Evolutionary conservation across 2,888 invertebrate genomes (phyloP).

Genomic region (Ichneumon xanthorius): DNA sequence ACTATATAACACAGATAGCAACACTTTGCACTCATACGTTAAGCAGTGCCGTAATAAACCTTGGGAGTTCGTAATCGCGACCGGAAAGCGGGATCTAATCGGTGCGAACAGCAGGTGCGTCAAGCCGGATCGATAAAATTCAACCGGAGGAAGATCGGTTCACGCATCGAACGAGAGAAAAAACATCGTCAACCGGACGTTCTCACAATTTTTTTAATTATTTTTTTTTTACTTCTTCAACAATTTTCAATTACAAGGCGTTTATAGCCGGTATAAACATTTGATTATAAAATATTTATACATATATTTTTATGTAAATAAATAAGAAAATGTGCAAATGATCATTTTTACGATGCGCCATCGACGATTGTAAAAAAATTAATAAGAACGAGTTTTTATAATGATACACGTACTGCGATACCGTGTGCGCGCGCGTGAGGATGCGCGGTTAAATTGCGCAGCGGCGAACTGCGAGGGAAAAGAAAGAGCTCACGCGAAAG

Average conservation of each 20-base stretch:
- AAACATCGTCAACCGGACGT: conserved; percentile 52
- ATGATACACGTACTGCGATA: conserved; percentile 26
- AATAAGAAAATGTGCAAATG: background rate
- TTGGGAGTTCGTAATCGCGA: conserved; percentile 49
- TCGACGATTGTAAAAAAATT: conserved; percentile 3
- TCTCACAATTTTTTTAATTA: conserved; percentile 24
- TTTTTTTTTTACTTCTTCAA: background rate
- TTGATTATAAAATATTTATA: too few relatives aligned
- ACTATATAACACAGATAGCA: conserved; percentile 8
- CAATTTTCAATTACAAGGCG: conserved; percentile 38
- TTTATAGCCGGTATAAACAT: background rate
- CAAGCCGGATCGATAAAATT: conserved; percentile 62
- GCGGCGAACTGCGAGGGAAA: conserved; percentile 3
- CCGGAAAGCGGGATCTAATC: conserved; percentile 58
- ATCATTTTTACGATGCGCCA: conserved; percentile 23
- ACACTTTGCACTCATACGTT: background rate
- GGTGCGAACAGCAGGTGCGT: conserved; percentile 58
- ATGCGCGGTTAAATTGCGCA: conserved; percentile 20
- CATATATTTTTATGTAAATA: too few relatives aligned
- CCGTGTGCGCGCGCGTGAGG: background rate
- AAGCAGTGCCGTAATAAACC: background rate
- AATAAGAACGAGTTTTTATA: conserved; percentile 52
- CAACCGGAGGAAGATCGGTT: conserved; percentile 1
- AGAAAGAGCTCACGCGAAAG: conserved; percentile 5
- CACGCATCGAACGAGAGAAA: conserved; percentile 13